Base-by-base conservation (phyloP, 2,888 invertebrate genomes). In the Escarpia spicata region DNA sequence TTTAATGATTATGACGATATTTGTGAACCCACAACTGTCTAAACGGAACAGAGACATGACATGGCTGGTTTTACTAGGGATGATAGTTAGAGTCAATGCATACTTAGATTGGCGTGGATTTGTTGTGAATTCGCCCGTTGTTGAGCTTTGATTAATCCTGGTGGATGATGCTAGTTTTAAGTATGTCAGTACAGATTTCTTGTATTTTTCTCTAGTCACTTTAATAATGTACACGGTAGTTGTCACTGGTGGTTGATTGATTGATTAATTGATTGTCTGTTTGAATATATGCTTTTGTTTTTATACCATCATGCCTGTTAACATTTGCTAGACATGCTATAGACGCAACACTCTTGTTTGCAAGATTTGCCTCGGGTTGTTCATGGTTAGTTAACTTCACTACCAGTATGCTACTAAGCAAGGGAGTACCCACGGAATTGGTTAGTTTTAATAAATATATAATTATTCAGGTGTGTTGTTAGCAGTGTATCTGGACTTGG, bases 71-170 rank as follows among this genome's bases (percentile, higher is more conserved):
- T 75, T 75, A 75, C 75, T 75, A 26, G 26, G 75, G 75, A 75
- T 75, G 75, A 26, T 75, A 52, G 9, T 52, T 52, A 75, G 75
- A 75, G 15, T 75, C 75, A 75, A 75, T 75, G 75, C 75, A 75
- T 26, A n/a, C 19, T 75, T 75, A 75, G 75, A 75, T 75, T 75
- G 75, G 75, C 75, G 26, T 75, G 75, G 75, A n/a, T 75, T 75
- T 75, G 75, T 75, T 75, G 75, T 75, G 75, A 75, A 75, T 26
- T 75, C 75, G 75, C 26, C 19, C 75, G 75, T 75, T 75, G 75
- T 75, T n/a, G 75, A 75, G 75, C 75, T 75, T 75, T n/a, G 75
- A 75, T 75, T 75, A 75, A 75, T 75, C 75, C 75, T 75, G 75
- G 75, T 75, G 75, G 19, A 75, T 75, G 75, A 75, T 75, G 75